Conservation (phyloP, 2,113 vertebrate genomes). For the Mohoua ochrocephala region DNA sequence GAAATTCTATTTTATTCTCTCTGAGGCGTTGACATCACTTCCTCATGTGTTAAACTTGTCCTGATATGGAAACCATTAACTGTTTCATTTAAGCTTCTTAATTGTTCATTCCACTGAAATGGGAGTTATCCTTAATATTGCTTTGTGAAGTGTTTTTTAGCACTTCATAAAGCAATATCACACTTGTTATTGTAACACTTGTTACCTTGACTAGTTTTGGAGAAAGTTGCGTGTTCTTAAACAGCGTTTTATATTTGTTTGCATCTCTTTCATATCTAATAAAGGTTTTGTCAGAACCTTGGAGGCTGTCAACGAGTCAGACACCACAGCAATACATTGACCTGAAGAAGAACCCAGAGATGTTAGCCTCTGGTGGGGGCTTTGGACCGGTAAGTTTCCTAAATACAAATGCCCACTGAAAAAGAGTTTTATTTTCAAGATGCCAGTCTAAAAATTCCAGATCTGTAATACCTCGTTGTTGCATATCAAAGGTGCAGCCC, state of each 20-base stretch:
- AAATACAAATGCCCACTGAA: background rate
- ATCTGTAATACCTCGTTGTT: background rate
- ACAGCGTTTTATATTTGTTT: background rate
- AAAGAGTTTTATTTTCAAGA: background rate
- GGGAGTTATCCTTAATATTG: background rate
- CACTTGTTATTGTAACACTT: background rate
- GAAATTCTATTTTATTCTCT: background rate
- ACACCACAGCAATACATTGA: constrained; percentile 90
- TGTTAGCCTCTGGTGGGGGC: constrained; percentile 86
- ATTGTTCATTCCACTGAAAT: background rate
- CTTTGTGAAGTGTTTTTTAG: background rate
- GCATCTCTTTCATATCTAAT: background rate
- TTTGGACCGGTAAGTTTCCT: constrained; percentile 88
- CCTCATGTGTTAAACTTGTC: background rate
- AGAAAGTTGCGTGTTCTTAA: background rate
- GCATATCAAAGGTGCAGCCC: background rate
- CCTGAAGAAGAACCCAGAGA: constrained; percentile 82
- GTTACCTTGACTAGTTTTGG: background rate
- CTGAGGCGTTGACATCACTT: background rate
- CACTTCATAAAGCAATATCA: background rate
- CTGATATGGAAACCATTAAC: too few relatives aligned
- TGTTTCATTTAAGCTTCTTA: background rate
- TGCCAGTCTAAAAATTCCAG: background rate
- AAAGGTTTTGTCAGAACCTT: constrained; percentile 93
- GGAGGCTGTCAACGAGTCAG: constrained; percentile 96